These are phyloP conservation scores for Cyclophora punctaria DNA, from an alignment of 2,888 invertebrate genomes.

Conservation along the genomic window DNA sequence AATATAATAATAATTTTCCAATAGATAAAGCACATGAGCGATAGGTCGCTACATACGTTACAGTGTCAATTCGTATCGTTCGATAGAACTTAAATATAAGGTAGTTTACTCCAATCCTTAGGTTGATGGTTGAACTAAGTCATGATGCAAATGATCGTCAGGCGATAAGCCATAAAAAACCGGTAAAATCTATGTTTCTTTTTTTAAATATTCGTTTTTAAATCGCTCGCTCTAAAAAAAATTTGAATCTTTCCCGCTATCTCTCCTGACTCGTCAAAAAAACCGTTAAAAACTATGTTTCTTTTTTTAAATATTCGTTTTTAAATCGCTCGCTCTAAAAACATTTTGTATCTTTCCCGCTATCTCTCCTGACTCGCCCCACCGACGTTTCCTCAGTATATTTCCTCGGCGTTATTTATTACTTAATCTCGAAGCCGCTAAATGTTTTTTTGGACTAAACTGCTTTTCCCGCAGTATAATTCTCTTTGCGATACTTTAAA, in stretches of 20 bases:
- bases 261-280: conserved; percentile 31
- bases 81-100: no score
- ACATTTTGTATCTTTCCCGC: conserved; percentile 23
- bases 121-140: no score
- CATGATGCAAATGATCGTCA: no score
- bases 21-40: no score
- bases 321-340: not conserved
- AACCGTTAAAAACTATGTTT: not conserved
- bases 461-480: conserved; percentile 27
- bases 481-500: conserved; percentile 9
- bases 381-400: conserved; percentile 58
- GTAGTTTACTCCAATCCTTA: no score
- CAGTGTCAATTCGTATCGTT: no score
- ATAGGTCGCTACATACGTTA: no score
- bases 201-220: not conserved
- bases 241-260: conserved; percentile 24
- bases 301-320: not conserved
- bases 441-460: conserved; percentile 63
- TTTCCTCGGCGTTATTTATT: conserved; percentile 67
- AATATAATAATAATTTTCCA: no score
- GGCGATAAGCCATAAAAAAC: not conserved
- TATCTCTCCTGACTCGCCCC: conserved; percentile 30
- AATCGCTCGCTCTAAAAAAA: not conserved
- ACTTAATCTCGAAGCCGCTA: conserved; percentile 64
- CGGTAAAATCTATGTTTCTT: not conserved